phyloP scores from a whole-genome alignment of 37 sponge, comb jelly and placozoan species.

The Bolinopsis microptera region DNA sequence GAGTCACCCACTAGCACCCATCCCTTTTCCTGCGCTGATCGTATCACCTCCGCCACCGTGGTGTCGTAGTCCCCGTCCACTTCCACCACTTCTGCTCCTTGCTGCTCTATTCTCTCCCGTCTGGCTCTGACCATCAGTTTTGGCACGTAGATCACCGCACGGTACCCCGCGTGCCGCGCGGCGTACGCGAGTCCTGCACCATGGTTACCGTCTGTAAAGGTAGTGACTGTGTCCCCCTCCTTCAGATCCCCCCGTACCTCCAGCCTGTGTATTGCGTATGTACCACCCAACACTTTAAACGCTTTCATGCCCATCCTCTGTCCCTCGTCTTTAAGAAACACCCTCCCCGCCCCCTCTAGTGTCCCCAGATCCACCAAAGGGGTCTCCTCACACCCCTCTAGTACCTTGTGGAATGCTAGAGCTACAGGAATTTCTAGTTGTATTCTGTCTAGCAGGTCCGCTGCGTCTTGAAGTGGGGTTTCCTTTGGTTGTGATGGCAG shows the following conservation, averaged over 20 bases:
- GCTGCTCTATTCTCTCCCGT: neutral
- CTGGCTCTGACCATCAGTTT: neutral
- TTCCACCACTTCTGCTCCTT: neutral
- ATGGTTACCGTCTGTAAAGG: conserved; percentile 23
- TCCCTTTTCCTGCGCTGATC: neutral
- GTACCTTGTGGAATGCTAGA: neutral
- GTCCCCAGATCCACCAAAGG: neutral
- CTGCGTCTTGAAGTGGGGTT: neutral
- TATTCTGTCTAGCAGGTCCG: neutral
- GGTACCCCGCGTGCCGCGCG: neutral
- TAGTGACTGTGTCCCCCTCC: neutral
- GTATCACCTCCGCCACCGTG: neutral
- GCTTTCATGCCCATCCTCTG: conserved; percentile 25
- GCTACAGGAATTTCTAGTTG: neutral
- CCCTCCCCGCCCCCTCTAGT: neutral
- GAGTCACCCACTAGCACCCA: conserved; percentile 12
- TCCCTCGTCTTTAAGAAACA: conserved; percentile 12
- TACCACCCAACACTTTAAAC: conserved; percentile 1
- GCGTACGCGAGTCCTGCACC: conserved; percentile 14
- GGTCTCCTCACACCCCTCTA: neutral
- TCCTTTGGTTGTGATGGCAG: neutral
- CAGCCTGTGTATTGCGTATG: neutral
- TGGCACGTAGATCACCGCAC: neutral
- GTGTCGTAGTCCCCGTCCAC: neutral
- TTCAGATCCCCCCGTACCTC: neutral